phyloP scores from a whole-genome alignment of 1,140 invertebrate genomes.

The Anoplolepis gracilipes region DNA sequence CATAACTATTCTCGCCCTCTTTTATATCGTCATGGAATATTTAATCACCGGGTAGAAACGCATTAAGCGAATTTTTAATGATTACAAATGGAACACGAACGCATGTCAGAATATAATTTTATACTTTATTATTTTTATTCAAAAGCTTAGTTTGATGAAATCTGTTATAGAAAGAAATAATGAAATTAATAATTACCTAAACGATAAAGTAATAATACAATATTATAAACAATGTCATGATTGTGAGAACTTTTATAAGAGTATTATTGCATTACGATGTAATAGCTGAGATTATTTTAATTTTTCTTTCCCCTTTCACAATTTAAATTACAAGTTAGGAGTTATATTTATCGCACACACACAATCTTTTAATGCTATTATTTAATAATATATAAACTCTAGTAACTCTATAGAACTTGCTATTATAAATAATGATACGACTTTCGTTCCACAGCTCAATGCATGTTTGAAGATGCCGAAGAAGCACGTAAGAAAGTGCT shows the following conservation, averaged over 20 bases:
- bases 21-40: constrained; percentile 24
- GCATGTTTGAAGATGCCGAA: constrained; percentile 2
- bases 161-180: not conserved
- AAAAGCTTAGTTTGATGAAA: not conserved
- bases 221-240: not conserved
- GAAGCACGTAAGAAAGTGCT: not conserved
- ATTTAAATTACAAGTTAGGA: not conserved
- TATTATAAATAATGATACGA: not conserved
- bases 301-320: not conserved
- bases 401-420: not conserved
- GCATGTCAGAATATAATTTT: not conserved
- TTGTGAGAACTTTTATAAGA: not conserved
- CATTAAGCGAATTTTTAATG: constrained; percentile 25
- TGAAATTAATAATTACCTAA: constrained; percentile 9
- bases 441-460: not conserved
- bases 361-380: not conserved
- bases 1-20: not conserved
- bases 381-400: not conserved
- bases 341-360: not conserved
- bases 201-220: constrained; percentile 3
- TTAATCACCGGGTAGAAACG: constrained; percentile 13
- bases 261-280: not conserved
- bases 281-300: not conserved
- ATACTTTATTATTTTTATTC: not conserved
- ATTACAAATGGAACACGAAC: not conserved